Conservation (phyloP, 1,140 invertebrate genomes). For the Rhagoletis pomonella region DNA sequence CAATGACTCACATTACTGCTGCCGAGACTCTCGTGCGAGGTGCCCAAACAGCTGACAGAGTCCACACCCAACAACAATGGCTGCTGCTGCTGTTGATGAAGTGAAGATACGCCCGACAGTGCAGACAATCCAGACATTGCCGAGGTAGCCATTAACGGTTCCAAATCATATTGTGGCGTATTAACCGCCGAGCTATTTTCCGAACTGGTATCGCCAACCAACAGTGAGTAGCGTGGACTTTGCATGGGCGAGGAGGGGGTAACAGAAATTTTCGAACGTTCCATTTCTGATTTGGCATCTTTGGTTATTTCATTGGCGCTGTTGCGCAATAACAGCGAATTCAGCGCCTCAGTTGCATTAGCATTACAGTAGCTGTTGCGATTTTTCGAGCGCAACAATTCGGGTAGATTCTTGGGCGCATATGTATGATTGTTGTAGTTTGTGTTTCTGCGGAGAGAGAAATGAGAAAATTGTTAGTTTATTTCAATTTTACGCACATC, state of each 20-base stretch:
- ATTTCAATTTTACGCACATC: neutral
- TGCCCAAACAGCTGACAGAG: constrained; percentile 62
- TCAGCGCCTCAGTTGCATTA: constrained; percentile 45
- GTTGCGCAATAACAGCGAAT: constrained; percentile 55
- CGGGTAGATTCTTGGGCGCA: constrained; percentile 43
- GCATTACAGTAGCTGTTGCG: constrained; percentile 60
- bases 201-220: constrained; percentile 66
- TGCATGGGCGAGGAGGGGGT: constrained; percentile 70
- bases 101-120: constrained; percentile 62
- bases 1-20: constrained; percentile 62
- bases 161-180: constrained; percentile 72
- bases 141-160: constrained; percentile 68
- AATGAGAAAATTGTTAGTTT: neutral
- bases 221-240: constrained; percentile 71
- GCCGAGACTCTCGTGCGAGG: constrained; percentile 69
- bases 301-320: constrained; percentile 59
- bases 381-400: constrained; percentile 58
- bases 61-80: constrained; percentile 66
- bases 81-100: constrained; percentile 68
- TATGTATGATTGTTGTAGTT: constrained; percentile 43
- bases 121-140: constrained; percentile 68
- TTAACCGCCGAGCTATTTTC: constrained; percentile 72
- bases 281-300: constrained; percentile 59
- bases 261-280: constrained; percentile 65
- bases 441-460: neutral